Percentiles rank a stretch among this genome's conserved stretches.
Evolutionary conservation across 2,888 invertebrate species (phyloP).

Genomic region (Xestobium rufovillosum): DNA sequence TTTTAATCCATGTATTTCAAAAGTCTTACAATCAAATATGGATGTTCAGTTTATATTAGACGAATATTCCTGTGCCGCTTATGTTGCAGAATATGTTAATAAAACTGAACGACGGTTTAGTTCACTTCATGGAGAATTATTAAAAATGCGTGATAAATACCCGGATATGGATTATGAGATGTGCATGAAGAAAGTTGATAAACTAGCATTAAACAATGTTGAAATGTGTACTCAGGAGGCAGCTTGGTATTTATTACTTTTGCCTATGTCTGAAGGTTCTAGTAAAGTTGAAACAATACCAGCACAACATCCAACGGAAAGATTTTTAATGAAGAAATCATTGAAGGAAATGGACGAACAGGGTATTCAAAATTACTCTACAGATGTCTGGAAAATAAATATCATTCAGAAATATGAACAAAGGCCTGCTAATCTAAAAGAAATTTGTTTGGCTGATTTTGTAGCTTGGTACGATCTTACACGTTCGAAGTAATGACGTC

Average conservation of each 20-base stretch:
- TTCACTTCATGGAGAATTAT: slow-evolving; percentile 31
- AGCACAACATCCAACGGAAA: slow-evolving; percentile 23
- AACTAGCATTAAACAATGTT: slow-evolving; percentile 30
- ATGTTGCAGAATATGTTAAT: slow-evolving; percentile 39
- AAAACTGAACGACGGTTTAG: slow-evolving; percentile 35
- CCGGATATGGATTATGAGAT: slow-evolving; percentile 30
- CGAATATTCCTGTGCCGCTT: slow-evolving; percentile 39
- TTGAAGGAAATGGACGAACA: slow-evolving; percentile 5
- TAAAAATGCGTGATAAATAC: slow-evolving; percentile 30
- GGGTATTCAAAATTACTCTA: slow-evolving; percentile 7
- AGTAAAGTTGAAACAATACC: slow-evolving; percentile 31
- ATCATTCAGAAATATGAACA: slow-evolving; percentile 11
- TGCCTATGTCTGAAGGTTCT: slow-evolving; percentile 37
- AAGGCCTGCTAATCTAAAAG: no score
- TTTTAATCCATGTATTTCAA: slow-evolving; percentile 36
- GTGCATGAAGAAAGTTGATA: slow-evolving; percentile 26
- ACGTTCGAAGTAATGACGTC: no score
- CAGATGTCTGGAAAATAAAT: slow-evolving; percentile 11
- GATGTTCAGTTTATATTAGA: no score
- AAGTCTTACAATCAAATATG: slow-evolving; percentile 33
- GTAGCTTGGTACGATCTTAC: slow-evolving; percentile 8
- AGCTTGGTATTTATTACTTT: slow-evolving; percentile 39
- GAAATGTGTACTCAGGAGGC: slow-evolving; percentile 38
- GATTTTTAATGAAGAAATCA: slow-evolving; percentile 5
- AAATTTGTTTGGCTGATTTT: no score